These are phyloP conservation scores for Epizoanthus ramosus DNA, from an alignment of 92 coral and sea anemone species.

Conservation along the genomic window DNA sequence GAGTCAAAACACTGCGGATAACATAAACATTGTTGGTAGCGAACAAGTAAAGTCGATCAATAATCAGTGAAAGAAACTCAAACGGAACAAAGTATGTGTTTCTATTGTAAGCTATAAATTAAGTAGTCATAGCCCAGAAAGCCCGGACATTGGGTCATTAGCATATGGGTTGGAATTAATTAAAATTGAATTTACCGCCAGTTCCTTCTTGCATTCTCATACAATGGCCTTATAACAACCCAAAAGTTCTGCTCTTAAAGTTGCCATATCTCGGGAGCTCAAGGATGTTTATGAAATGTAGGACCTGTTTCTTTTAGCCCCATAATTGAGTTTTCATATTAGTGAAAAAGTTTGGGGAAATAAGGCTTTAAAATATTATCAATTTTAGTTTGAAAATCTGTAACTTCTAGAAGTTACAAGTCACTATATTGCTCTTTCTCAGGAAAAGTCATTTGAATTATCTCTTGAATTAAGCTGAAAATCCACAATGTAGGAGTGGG, in stretches of 20 bases:
- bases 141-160: not conserved
- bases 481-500: not conserved
- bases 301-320: conserved; percentile 1
- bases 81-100: too few relatives aligned
- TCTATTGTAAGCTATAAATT: too few relatives aligned
- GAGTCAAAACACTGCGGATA: too few relatives aligned
- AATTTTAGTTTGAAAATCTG: conserved; percentile 1
- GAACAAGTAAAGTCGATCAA: too few relatives aligned
- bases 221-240: not conserved
- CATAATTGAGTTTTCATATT: not conserved
- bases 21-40: too few relatives aligned
- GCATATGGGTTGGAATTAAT: conserved; percentile 2
- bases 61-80: too few relatives aligned
- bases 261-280: not conserved
- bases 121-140: not conserved
- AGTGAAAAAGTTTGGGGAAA: not conserved
- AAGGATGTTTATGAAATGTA: not conserved
- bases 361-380: not conserved
- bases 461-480: not conserved
- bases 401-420: not conserved
- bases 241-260: not conserved
- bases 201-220: conserved; percentile 1
- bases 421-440: not conserved
- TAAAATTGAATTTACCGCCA: not conserved
- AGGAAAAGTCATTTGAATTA: not conserved